Conservation (phyloP, 2,888 invertebrate species). For the Agonum fuliginosum region DNA sequence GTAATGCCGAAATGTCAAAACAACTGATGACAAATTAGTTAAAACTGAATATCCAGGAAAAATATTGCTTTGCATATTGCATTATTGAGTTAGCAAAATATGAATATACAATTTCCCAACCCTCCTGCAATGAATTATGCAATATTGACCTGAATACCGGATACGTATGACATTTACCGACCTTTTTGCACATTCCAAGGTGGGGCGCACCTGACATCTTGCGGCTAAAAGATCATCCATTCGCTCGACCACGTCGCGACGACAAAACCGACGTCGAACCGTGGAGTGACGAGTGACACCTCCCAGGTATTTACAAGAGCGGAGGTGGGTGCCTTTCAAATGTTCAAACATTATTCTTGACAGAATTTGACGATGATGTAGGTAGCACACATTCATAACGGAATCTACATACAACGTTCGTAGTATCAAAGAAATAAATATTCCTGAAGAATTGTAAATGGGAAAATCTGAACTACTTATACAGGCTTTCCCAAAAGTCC, state of each 20-base stretch:
- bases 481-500: too few relatives aligned
- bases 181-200: constrained; percentile 22
- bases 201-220: constrained; percentile 27
- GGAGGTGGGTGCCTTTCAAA: neutral
- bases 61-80: too few relatives aligned
- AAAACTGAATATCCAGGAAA: too few relatives aligned
- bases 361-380: neutral
- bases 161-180: constrained; percentile 25
- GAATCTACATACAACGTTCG: too few relatives aligned
- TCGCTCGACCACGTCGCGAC: neutral
- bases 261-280: constrained; percentile 14
- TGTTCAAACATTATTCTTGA: constrained; percentile 3
- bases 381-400: neutral
- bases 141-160: constrained; percentile 28
- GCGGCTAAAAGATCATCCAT: constrained; percentile 24
- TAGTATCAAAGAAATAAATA: too few relatives aligned
- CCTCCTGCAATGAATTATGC: neutral
- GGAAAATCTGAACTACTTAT: too few relatives aligned
- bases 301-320: neutral
- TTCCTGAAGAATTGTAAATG: too few relatives aligned
- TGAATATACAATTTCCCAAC: neutral
- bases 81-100: too few relatives aligned
- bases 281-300: neutral
- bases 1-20: too few relatives aligned
- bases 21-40: too few relatives aligned